Evolutionary conservation across 2,888 invertebrate species (phyloP), one percentile per base, ranked within the genome.

Genomic region (Nymphalis polychloros): DNA sequence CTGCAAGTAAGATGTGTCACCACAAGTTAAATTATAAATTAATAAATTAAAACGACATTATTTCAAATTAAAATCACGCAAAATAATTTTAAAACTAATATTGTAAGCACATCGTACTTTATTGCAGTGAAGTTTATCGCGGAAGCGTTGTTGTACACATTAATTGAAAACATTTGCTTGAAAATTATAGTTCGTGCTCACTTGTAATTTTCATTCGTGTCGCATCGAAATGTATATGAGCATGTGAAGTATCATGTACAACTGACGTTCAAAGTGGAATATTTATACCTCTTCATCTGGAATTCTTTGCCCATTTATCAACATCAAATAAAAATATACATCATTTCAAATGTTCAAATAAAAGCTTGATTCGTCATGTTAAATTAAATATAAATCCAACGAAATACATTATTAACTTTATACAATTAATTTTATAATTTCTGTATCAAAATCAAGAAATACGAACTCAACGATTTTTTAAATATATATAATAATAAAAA

Each of bases 121-220:
- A 57, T 19, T 8, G 41, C 35, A 10, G 20, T 41, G 10, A 57
- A 41, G 50, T 41, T 59, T 23, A 67, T 63, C n/a, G 47, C 63
- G 35, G 35, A 49, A 59, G 47, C 50, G 60, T 59, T 55, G 55
- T 68, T 61, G 52, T 47, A 63, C 55, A 50, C 49, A 46, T 64
- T 59, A 50, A 53, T 35, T 57, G 50, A 52, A 65, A 62, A 62
- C 47, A 62, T 55, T 59, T 50, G 64, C 48, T 27, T 67, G 50
- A 17, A 41, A 55, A 59, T 57, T 62, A 53, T 66, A 59, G 23
- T 59, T 63, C 52, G 41, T 63, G 63, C 57, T 63, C 67, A 50
- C 59, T 63, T 52, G 63, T 66, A 69, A 65, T 66, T 69, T 63
- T 63, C 63, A 66, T 69, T 59, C 64, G 27, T 52, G 63, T 66